Conservation (phyloP, 2,113 vertebrate species). For the Ia io region DNA sequence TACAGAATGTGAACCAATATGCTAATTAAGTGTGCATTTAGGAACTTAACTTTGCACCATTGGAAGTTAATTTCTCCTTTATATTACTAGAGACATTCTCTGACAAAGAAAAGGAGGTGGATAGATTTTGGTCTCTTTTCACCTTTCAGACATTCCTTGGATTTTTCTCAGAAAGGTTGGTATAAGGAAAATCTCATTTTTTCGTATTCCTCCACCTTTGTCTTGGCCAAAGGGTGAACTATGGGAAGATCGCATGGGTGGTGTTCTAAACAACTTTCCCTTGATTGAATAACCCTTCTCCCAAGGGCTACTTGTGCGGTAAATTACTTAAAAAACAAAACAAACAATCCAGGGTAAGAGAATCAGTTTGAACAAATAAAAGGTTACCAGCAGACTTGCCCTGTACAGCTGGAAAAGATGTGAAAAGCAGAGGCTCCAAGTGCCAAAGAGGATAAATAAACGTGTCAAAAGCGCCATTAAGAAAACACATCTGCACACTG, state of each 20-base stretch:
- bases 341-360: slow-evolving; percentile 48
- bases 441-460: slow-evolving; percentile 71
- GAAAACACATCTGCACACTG: slow-evolving; percentile 69
- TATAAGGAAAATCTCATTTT: slow-evolving; percentile 23
- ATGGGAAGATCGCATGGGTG: slow-evolving; percentile 39
- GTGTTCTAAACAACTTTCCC: slow-evolving; percentile 65
- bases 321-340: slow-evolving; percentile 73
- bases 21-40: background rate
- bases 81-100: background rate
- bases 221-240: slow-evolving; percentile 37
- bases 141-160: slow-evolving; percentile 37
- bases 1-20: background rate
- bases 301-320: slow-evolving; percentile 59
- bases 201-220: slow-evolving; percentile 8
- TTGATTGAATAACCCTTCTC: slow-evolving; percentile 68
- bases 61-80: slow-evolving; percentile 9
- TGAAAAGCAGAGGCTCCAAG: slow-evolving; percentile 59
- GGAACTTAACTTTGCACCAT: background rate
- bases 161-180: slow-evolving; percentile 33
- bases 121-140: slow-evolving; percentile 18
- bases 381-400: slow-evolving; percentile 60
- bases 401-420: slow-evolving; percentile 59
- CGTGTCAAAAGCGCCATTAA: slow-evolving; percentile 66
- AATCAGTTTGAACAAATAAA: slow-evolving; percentile 57
- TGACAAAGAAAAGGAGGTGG: background rate